phyloP scores from a whole-genome alignment of 2,113 vertebrate species.

The Panurus biarmicus region DNA sequence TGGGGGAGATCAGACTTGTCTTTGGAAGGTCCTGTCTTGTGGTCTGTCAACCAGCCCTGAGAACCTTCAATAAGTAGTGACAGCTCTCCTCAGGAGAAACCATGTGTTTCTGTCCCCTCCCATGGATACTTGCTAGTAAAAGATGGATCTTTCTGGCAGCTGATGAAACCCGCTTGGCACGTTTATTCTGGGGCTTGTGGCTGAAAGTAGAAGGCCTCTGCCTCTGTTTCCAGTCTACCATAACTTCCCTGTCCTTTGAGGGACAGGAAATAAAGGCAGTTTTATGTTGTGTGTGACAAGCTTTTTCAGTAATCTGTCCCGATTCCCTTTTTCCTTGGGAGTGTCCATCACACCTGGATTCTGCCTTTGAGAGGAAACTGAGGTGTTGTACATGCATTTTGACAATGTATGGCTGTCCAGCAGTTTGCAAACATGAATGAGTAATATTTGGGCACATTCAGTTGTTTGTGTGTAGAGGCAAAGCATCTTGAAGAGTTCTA shows the following conservation, averaged over 20 bases:
- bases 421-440: neutral
- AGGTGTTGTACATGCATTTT: neutral
- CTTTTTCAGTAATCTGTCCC: neutral
- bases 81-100: neutral
- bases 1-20: neutral
- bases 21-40: neutral
- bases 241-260: neutral
- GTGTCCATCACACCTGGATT: neutral
- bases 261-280: neutral
- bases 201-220: neutral
- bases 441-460: neutral
- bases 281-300: neutral
- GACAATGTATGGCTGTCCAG: neutral
- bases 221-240: neutral
- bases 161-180: neutral
- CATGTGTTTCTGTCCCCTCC: neutral
- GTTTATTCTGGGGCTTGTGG: neutral
- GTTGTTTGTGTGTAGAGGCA: neutral
- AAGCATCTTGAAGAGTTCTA: neutral
- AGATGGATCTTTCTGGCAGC: neutral
- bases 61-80: neutral
- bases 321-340: neutral
- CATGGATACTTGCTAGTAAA: neutral
- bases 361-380: neutral
- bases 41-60: neutral